Evolutionary conservation across 2,797 vertebrate genomes (phyloP).

Genomic region (Oreortyx pictus): DNA sequence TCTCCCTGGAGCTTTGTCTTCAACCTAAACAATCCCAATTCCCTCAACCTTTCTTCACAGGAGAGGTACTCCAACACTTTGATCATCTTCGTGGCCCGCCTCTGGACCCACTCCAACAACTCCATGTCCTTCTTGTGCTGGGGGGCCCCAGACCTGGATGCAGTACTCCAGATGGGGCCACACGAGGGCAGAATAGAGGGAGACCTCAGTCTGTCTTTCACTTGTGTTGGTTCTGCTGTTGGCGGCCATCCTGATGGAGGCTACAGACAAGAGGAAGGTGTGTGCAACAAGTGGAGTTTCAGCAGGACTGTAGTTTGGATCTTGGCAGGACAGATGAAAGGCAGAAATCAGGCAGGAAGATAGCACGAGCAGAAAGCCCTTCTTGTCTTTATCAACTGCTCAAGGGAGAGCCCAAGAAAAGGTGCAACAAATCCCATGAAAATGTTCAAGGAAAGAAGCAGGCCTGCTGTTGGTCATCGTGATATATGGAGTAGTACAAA

Average conservation of each 20-base stretch:
- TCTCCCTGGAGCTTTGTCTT: too few species aligned
- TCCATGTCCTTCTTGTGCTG: too few species aligned
- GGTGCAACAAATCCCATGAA: not conserved
- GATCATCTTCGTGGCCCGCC: too few species aligned
- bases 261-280: not conserved
- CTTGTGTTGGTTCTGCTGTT: not conserved
- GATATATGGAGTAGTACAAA: not conserved
- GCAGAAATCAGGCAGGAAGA: not conserved
- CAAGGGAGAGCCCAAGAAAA: not conserved
- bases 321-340: not conserved
- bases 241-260: not conserved
- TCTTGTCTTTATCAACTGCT: not conserved
- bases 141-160: too few species aligned
- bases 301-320: not conserved
- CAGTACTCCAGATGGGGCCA: too few species aligned
- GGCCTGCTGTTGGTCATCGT: not conserved
- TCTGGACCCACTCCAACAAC: too few species aligned
- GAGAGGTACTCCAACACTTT: too few species aligned
- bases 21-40: too few species aligned
- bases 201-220: not conserved
- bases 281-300: not conserved
- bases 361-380: not conserved
- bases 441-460: not conserved
- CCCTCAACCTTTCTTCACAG: too few species aligned
- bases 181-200: too few species aligned